Conservation (phyloP, 2,888 invertebrate species). For the Coelopa pilipes region DNA sequence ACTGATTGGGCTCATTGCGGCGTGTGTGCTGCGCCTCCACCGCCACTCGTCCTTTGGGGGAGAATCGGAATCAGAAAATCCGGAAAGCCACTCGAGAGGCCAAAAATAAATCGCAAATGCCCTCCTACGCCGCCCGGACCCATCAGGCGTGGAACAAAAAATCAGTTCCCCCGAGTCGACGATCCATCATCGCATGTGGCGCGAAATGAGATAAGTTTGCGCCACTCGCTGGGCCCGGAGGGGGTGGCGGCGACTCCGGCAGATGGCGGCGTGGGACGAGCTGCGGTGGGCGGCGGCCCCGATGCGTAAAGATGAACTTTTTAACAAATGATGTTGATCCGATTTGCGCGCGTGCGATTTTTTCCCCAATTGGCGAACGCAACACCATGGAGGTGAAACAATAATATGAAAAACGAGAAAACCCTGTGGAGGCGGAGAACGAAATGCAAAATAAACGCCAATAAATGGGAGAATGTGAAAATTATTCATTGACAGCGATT, state of each 20-base stretch:
- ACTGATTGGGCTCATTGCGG: too few species aligned
- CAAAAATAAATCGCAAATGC: too few species aligned
- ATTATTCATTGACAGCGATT: constrained; percentile 28
- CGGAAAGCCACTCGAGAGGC: too few species aligned
- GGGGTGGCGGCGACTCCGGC: not conserved
- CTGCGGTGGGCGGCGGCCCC: not conserved
- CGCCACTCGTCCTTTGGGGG: too few species aligned
- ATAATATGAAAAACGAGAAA: not conserved
- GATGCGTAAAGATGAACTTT: constrained; percentile 1
- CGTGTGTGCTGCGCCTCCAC: too few species aligned
- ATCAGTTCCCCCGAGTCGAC: not conserved
- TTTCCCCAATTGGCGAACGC: not conserved
- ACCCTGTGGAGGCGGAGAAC: not conserved
- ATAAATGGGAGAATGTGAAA: constrained; percentile 6
- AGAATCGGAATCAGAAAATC: too few species aligned
- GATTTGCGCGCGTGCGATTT: constrained; percentile 21
- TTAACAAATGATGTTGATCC: constrained; percentile 24
- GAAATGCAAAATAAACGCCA: too few species aligned
- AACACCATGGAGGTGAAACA: not conserved
- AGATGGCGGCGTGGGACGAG: too few species aligned
- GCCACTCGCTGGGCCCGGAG: too few species aligned
- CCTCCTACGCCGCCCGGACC: too few species aligned
- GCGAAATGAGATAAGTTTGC: constrained; percentile 24
- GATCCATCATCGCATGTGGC: constrained; percentile 21
- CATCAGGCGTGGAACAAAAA: too few species aligned